Percentiles rank a stretch among this genome's conserved stretches.
Evolutionary conservation across 2,113 vertebrate species (phyloP).

Genomic region (Platysteira castanea): DNA sequence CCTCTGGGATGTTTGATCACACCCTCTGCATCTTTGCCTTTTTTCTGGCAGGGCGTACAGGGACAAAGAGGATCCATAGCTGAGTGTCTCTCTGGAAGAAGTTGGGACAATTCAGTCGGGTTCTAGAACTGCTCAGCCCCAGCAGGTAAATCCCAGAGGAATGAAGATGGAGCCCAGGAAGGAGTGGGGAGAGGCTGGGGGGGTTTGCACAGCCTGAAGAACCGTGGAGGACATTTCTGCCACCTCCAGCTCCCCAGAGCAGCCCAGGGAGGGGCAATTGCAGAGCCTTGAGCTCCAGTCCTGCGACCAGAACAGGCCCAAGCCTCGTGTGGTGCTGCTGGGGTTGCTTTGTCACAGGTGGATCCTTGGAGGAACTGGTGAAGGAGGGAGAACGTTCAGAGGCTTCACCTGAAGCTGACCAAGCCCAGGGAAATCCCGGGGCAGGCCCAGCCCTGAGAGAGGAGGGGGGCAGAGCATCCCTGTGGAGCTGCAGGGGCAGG

Average conservation of each 20-base stretch:
- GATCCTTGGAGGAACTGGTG: background rate
- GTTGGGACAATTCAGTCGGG: background rate
- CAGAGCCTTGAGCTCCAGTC: background rate
- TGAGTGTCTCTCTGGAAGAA: background rate
- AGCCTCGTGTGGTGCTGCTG: background rate
- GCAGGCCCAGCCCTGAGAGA: accelerated
- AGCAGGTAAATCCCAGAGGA: accelerated
- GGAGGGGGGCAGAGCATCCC: accelerated
- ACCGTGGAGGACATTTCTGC: accelerated
- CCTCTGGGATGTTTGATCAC: background rate
- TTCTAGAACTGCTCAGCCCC: background rate
- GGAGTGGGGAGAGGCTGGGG: too few species aligned
- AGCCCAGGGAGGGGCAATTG: accelerated
- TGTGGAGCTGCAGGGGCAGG: accelerated
- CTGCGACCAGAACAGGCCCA: accelerated
- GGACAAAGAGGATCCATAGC: background rate
- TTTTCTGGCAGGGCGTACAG: accelerated
- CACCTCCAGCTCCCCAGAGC: background rate
- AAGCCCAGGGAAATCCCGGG: accelerated
- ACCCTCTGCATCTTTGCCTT: background rate
- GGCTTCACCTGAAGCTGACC: background rate
- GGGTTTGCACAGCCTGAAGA: background rate
- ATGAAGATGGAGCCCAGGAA: background rate
- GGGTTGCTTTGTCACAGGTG: background rate
- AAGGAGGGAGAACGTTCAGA: background rate